Percentiles rank a stretch among this genome's conserved stretches.
phyloP scores from a whole-genome alignment of 2,888 invertebrate species.

The Terebella lapidaria region DNA sequence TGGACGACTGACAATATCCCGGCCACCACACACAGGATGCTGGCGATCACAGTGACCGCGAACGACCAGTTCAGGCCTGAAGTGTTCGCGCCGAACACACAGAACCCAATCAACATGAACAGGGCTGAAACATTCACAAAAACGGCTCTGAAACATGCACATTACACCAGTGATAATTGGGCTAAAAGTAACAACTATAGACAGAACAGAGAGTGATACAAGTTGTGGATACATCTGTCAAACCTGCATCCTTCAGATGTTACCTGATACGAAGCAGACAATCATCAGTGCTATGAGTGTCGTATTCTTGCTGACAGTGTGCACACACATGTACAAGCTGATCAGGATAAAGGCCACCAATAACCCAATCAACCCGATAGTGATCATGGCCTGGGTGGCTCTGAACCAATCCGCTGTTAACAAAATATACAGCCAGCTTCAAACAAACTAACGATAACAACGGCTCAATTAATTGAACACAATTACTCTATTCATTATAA shows the following conservation, averaged over 20 bases:
- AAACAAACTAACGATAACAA: conserved; percentile 2
- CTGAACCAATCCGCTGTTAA: conserved; percentile 19
- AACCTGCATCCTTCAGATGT: no score
- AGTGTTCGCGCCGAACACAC: conserved; percentile 21
- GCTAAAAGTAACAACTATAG: background rate
- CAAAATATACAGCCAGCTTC: background rate
- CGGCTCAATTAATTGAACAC: background rate
- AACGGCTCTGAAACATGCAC: background rate
- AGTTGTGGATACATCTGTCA: no score
- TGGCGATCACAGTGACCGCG: conserved; percentile 21
- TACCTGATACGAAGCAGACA: conserved; percentile 27
- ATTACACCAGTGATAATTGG: no score
- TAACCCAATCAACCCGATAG: conserved; percentile 25
- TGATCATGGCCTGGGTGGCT: conserved; percentile 25
- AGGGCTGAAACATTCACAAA: conserved; percentile 20
- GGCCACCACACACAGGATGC: conserved; percentile 24
- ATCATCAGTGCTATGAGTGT: conserved; percentile 29
- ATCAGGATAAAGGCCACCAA: conserved; percentile 25
- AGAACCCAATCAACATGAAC: conserved; percentile 28
- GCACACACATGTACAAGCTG: conserved; percentile 29
- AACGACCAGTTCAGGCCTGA: conserved; percentile 25
- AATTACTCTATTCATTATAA: no score
- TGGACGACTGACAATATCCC: conserved; percentile 26
- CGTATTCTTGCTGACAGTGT: conserved; percentile 29
- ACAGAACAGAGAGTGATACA: background rate